Evolutionary conservation across 2,888 invertebrate genomes (phyloP).

Genomic region (Lochmaea capreae): DNA sequence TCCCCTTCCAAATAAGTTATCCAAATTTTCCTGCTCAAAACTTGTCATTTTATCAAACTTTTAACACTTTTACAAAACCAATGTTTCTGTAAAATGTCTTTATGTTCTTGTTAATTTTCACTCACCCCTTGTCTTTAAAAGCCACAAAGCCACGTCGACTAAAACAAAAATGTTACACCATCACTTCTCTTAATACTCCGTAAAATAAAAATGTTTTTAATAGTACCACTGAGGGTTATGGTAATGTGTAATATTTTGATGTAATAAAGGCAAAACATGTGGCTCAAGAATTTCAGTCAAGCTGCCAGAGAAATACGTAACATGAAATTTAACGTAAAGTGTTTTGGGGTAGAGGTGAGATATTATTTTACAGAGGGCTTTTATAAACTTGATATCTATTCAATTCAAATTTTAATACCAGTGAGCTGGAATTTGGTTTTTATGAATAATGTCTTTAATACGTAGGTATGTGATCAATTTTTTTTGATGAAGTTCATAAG

Average conservation of each 20-base stretch:
- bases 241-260: slow-evolving; percentile 26
- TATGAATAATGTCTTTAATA: too few relatives aligned
- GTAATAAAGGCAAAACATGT: slow-evolving; percentile 29
- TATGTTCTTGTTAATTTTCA: too few relatives aligned
- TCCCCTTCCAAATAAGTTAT: too few relatives aligned
- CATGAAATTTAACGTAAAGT: neutral
- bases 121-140: neutral
- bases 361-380: neutral
- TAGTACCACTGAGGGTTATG: slow-evolving; percentile 17
- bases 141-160: neutral
- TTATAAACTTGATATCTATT: neutral
- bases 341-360: neutral
- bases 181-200: neutral
- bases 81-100: too few relatives aligned
- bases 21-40: too few relatives aligned
- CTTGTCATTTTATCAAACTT: too few relatives aligned
- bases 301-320: slow-evolving; percentile 11
- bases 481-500: too few relatives aligned
- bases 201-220: slow-evolving; percentile 26
- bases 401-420: neutral
- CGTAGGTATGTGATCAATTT: too few relatives aligned
- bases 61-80: too few relatives aligned
- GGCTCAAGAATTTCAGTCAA: slow-evolving; percentile 20
- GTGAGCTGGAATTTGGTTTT: too few relatives aligned
- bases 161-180: neutral